A percentile compares a stretch with the other conserved stretches of the same genome.
These are phyloP conservation scores for Atta texana DNA, from an alignment of 1,140 invertebrate genomes.

Conservation along the genomic window DNA sequence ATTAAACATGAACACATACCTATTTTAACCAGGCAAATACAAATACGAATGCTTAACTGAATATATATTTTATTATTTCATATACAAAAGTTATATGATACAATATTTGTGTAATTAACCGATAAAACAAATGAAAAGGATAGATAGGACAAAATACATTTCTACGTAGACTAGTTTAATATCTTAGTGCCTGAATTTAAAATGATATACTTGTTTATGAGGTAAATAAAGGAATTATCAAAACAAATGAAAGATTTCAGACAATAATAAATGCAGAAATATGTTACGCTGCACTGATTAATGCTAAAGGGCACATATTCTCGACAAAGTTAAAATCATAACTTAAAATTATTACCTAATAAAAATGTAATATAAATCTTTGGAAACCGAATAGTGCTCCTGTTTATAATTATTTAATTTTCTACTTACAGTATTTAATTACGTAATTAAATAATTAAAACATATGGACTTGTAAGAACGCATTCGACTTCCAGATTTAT, in stretches of 20 bases:
- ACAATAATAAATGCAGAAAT: neutral
- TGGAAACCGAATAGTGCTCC: neutral
- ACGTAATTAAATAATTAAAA: neutral
- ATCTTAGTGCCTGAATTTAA: slow-evolving; percentile 25
- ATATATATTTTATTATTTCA: slow-evolving; percentile 69
- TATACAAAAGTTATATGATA: slow-evolving; percentile 64
- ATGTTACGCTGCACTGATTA: neutral
- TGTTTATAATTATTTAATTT: neutral
- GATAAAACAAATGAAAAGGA: neutral
- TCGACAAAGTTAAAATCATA: slow-evolving; percentile 3
- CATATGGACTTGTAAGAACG: neutral
- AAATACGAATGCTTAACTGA: slow-evolving; percentile 41
- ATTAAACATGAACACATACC: neutral
- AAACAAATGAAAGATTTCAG: neutral
- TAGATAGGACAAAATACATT: slow-evolving; percentile 35
- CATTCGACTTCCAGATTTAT: neutral
- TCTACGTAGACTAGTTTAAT: slow-evolving; percentile 6
- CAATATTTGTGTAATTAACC: slow-evolving; percentile 37
- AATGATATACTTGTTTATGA: slow-evolving; percentile 9
- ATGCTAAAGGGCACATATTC: neutral
- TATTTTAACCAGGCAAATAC: neutral
- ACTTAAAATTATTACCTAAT: neutral
- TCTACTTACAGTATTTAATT: neutral
- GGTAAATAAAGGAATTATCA: neutral
- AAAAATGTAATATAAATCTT: slow-evolving; percentile 21